Conservation (phyloP, 1,140 invertebrate species). For the Drosophila nebulosa region DNA sequence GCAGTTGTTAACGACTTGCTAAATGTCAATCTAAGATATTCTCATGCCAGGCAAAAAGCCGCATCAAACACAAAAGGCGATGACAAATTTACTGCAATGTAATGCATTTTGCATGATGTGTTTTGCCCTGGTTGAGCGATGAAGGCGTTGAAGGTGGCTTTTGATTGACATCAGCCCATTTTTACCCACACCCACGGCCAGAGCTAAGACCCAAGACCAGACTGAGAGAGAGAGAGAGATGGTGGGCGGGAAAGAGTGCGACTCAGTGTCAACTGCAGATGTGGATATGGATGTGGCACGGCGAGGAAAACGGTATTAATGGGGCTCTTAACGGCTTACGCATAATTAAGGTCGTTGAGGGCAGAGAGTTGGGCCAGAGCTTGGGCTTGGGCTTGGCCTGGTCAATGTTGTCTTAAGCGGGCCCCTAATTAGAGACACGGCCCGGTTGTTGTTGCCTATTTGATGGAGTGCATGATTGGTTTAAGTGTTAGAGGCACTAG, state of each 20-base stretch:
- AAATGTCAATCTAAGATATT: constrained; percentile 10
- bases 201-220: neutral
- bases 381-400: neutral
- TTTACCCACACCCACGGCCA: neutral
- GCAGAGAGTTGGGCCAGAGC: neutral
- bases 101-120: constrained; percentile 48
- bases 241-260: too few species aligned
- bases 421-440: constrained; percentile 57
- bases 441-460: constrained; percentile 15
- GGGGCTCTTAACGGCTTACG: constrained; percentile 53
- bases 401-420: constrained; percentile 65
- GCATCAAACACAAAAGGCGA: constrained; percentile 11
- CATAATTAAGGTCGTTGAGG: constrained; percentile 67
- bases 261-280: neutral
- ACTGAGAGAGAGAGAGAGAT: too few species aligned
- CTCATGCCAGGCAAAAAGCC: neutral
- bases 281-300: neutral
- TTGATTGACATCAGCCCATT: constrained; percentile 42
- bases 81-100: constrained; percentile 37
- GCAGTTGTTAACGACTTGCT: constrained; percentile 28
- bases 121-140: neutral
- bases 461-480: constrained; percentile 59
- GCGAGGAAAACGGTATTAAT: constrained; percentile 66
- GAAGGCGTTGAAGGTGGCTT: constrained; percentile 11
- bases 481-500: constrained; percentile 25